These are phyloP conservation scores for Microchrysa polita DNA, from an alignment of 2,888 invertebrate species.

Conservation along the genomic window DNA sequence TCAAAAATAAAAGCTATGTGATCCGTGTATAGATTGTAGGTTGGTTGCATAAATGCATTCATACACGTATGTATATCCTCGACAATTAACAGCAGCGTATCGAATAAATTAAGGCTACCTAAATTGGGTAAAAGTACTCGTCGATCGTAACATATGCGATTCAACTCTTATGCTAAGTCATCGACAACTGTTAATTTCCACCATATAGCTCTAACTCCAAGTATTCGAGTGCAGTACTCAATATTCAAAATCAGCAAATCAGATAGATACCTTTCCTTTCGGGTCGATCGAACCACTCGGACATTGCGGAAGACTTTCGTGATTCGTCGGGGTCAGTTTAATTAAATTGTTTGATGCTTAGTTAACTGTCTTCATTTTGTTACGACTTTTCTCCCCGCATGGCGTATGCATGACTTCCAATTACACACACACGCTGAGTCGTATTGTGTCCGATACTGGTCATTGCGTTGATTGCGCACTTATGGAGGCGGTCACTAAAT, in stretches of 20 bases:
- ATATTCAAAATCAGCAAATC: too few relatives aligned
- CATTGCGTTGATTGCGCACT: not conserved
- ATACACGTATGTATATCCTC: conserved; percentile 11
- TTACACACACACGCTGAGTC: conserved; percentile 2
- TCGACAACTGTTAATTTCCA: too few relatives aligned
- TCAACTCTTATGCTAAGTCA: too few relatives aligned
- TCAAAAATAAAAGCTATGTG: conserved; percentile 3
- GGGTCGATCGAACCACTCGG: too few relatives aligned
- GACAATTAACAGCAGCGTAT: conserved; percentile 22
- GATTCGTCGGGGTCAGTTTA: conserved; percentile 56
- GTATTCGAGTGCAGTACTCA: too few relatives aligned
- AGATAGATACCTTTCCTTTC: conserved; percentile 43
- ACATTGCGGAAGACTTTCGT: conserved; percentile 44
- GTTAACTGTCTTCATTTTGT: conserved; percentile 43
- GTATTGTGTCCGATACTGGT: too few relatives aligned
- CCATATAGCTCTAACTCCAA: too few relatives aligned
- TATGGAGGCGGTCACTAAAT: conserved; percentile 23
- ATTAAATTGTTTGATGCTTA: conserved; percentile 56
- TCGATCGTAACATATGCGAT: too few relatives aligned
- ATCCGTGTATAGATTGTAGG: conserved; percentile 21
- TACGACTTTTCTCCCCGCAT: conserved; percentile 47
- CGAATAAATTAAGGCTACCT: conserved; percentile 15
- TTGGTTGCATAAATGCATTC: too few relatives aligned
- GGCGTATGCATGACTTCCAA: conserved; percentile 39
- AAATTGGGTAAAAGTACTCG: conserved; percentile 29